Base-by-base conservation (phyloP, 2,797 vertebrate genomes). In the Chrysocyon brachyurus region DNA sequence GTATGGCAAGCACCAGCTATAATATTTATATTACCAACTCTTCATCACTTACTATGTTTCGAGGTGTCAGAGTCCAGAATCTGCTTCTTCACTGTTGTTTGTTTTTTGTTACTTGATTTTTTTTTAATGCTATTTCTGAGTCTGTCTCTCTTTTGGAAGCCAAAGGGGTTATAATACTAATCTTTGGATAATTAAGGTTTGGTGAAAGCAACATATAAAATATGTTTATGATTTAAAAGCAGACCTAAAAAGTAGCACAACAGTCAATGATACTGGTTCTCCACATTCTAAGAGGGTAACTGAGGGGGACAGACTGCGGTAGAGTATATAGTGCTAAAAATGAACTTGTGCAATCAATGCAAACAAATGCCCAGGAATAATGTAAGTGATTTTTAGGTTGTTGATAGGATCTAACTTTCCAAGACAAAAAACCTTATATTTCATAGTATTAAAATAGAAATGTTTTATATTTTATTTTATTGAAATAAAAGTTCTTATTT, bases 211-310 rank as follows among this genome's bases (percentile, higher is more conserved):
- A 59, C 57, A 78, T 36, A 49, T 86, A 72, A 87, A 52, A 92
- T 85, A 78, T 93, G 87, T 96, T 83, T 90, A 12, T 52, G 33
- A 85, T 63, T 84, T 94, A 88, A 91, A 91, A 89, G 81, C 21
- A 68, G 28, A 14, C 15, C 46, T 59, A 46, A 90, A 68, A 81
- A n/a, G n/a, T 64, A 72, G 24, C 22, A 75, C 57, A 92, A 14
- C 22, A 49, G 16, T 91, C 40, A 56, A 1, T 72, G 81, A 70
- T 95, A n/a, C 66, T 89, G 28, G 5, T 75, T 93, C 63, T 94
- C 66, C 61, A 63, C 57, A 81, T n/a, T 95, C n/a, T 84, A 24
- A 49, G 36, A 46, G 15, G 16, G 54, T 78, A n/a, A 86, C 49
- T 46, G 22, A 87, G 36, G 72, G 49, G 15, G 3, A 11, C 79